A percentile compares a stretch with the other conserved stretches of the same genome.
Evolutionary conservation across 2,113 vertebrate species (phyloP).

Genomic region (Lichenostomus cassidix): DNA sequence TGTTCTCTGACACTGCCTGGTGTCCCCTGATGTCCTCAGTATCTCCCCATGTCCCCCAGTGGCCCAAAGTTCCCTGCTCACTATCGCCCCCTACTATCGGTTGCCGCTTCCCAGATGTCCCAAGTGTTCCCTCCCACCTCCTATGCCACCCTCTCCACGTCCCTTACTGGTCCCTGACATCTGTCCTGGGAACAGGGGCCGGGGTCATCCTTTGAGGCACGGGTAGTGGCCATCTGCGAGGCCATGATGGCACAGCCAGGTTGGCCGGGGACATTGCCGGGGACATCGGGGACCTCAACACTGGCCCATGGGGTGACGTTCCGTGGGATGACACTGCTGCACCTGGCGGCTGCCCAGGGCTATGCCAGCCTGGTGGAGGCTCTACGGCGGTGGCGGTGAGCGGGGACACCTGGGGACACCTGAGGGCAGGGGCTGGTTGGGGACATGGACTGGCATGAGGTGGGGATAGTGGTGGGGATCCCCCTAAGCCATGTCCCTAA

Average conservation of each 20-base stretch:
- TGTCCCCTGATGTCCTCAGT: neutral
- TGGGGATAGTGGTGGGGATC: too few species aligned
- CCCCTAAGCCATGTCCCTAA: too few species aligned
- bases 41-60: fast-evolving
- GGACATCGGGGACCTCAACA: neutral
- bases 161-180: neutral
- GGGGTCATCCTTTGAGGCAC: neutral
- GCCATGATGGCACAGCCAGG: neutral
- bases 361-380: neutral
- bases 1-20: fast-evolving
- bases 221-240: neutral
- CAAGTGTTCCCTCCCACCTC: too few species aligned
- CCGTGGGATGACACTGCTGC: neutral
- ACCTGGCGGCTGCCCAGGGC: neutral
- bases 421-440: neutral
- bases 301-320: neutral
- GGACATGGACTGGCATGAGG: neutral
- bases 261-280: neutral
- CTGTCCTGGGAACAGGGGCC: neutral
- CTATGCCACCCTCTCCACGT: fast-evolving
- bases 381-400: neutral
- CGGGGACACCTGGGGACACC: neutral
- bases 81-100: fast-evolving
- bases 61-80: neutral
- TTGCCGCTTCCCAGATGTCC: too few species aligned